phyloP scores from a whole-genome alignment of 2,888 invertebrate species.

The Endomychus coccineus region DNA sequence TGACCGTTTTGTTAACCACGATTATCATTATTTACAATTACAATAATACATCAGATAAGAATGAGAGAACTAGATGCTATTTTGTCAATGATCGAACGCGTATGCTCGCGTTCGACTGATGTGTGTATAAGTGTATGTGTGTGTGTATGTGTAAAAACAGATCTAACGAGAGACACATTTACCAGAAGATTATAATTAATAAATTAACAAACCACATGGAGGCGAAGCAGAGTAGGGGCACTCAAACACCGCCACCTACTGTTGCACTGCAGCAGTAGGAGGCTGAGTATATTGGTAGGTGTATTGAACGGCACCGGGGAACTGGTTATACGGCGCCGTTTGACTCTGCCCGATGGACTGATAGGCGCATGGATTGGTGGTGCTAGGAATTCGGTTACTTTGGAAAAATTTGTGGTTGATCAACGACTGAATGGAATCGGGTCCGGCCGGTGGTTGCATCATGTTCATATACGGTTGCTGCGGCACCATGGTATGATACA shows the following conservation, averaged over 20 bases:
- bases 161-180: no score
- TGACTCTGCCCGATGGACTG: constrained; percentile 51
- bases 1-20: no score
- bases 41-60: no score
- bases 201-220: constrained; percentile 12
- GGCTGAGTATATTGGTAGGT: constrained; percentile 54
- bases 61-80: no score
- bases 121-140: no score
- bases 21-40: no score
- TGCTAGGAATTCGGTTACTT: constrained; percentile 51
- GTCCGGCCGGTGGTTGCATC: constrained; percentile 42
- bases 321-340: constrained; percentile 54
- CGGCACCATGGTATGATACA: constrained; percentile 31
- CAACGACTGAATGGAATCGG: constrained; percentile 48
- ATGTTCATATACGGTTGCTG: constrained; percentile 45
- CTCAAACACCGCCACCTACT: constrained; percentile 46
- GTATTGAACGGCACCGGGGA: constrained; percentile 61
- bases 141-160: no score
- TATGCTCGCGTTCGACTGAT: no score
- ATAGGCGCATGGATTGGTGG: constrained; percentile 52
- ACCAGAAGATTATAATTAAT: no score
- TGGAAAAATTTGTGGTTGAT: constrained; percentile 70
- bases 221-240: constrained; percentile 5
- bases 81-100: no score
- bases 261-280: constrained; percentile 61